Conservation (phyloP, 2,888 invertebrate genomes). For the Rhogogaster chlorosoma region DNA sequence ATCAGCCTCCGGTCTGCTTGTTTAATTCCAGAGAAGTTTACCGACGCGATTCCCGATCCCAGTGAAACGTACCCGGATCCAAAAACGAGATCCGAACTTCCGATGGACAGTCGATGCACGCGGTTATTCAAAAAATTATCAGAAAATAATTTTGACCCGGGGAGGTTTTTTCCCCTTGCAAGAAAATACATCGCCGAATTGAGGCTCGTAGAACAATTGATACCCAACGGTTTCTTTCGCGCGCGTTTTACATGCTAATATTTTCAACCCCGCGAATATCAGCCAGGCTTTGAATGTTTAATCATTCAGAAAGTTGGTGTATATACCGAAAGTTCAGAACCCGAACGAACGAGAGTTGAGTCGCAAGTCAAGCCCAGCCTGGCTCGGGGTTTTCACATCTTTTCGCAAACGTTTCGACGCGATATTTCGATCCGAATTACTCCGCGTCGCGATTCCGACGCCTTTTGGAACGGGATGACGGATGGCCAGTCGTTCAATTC, state of each 20-base stretch:
- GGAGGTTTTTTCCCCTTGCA: neutral
- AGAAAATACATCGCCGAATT: neutral
- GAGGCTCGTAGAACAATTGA: conserved; percentile 17
- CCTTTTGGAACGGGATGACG: neutral
- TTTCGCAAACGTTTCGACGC: neutral
- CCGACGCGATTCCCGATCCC: neutral
- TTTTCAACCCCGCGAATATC: conserved; percentile 65
- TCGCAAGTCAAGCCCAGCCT: neutral
- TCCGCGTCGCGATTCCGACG: neutral
- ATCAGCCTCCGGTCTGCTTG: neutral
- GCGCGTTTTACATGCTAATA: conserved; percentile 71
- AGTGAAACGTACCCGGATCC: neutral
- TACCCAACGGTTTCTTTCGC: conserved; percentile 3
- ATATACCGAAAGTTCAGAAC: conserved; percentile 21
- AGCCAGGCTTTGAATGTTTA: conserved; percentile 68
- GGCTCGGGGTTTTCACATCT: neutral
- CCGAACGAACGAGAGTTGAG: neutral
- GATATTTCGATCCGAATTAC: conserved; percentile 17
- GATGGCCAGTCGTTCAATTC: neutral
- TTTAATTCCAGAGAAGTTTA: neutral
- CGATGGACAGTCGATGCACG: neutral
- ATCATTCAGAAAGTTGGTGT: conserved; percentile 59
- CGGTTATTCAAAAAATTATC: neutral
- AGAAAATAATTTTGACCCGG: neutral
- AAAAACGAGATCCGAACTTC: neutral